A percentile compares a stretch with the other conserved stretches of the same genome.
These are phyloP conservation scores for Acleris holmiana DNA, from an alignment of 2,888 invertebrate genomes.

Conservation along the genomic window DNA sequence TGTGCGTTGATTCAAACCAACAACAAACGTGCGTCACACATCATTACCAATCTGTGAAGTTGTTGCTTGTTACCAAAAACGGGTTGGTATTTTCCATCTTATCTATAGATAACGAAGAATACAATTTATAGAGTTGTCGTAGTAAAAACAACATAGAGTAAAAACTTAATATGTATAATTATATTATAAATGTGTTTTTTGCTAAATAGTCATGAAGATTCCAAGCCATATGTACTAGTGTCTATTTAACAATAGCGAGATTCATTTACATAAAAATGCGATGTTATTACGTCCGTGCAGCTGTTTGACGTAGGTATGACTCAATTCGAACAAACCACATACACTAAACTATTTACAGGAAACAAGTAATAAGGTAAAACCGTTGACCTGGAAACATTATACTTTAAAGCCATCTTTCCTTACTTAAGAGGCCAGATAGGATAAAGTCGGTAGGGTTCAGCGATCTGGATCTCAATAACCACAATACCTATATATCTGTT, in stretches of 20 bases:
- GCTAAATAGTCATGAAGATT: not conserved
- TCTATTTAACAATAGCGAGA: slow-evolving; percentile 4
- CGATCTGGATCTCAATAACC: no score
- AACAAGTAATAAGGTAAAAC: not conserved
- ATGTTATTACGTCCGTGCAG: slow-evolving; percentile 3
- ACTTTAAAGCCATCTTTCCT: not conserved
- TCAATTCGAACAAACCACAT: slow-evolving; percentile 8
- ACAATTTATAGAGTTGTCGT: not conserved
- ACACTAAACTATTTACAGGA: not conserved
- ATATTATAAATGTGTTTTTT: not conserved
- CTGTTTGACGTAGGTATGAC: slow-evolving; percentile 20
- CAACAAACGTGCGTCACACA: slow-evolving; percentile 42
- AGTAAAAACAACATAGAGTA: not conserved
- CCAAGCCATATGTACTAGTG: slow-evolving; percentile 3
- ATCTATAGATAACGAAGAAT: slow-evolving; percentile 64
- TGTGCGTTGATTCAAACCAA: slow-evolving; percentile 27
- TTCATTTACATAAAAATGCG: slow-evolving; percentile 19
- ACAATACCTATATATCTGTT: no score
- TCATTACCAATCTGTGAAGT: slow-evolving; percentile 55
- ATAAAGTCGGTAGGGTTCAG: no score
- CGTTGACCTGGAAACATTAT: not conserved
- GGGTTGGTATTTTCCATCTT: slow-evolving; percentile 59
- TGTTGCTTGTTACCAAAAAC: slow-evolving; percentile 55
- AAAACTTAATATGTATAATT: not conserved
- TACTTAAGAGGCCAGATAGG: no score